Conservation (phyloP, 2,888 invertebrate species). For the Eumacrocentrus americanus region DNA sequence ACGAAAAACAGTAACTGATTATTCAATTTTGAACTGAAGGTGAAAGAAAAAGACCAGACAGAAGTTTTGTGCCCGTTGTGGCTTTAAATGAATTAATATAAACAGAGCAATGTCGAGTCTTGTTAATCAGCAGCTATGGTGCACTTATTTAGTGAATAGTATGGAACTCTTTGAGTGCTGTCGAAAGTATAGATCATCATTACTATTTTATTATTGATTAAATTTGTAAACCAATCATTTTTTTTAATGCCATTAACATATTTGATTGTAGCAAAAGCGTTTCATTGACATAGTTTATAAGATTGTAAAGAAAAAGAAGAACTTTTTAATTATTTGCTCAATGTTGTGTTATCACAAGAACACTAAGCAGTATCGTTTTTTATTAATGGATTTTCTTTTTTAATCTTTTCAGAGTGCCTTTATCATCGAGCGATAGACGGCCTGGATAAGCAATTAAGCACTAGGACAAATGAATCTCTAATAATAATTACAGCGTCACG, state of each 20-base stretch:
- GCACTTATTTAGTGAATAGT: slow-evolving; percentile 39
- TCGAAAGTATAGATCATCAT: slow-evolving; percentile 39
- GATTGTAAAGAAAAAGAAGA: not conserved
- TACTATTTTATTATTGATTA: slow-evolving; percentile 32
- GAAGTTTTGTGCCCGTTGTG: no score
- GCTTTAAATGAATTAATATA: slow-evolving; percentile 17
- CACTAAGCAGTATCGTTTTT: slow-evolving; percentile 35
- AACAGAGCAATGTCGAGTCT: slow-evolving; percentile 29
- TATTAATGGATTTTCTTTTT: slow-evolving; percentile 21
- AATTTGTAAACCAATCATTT: slow-evolving; percentile 37
- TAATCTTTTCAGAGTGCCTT: slow-evolving; percentile 7
- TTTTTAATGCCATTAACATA: slow-evolving; percentile 38
- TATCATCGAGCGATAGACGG: slow-evolving; percentile 30
- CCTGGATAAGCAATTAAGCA: slow-evolving; percentile 28
- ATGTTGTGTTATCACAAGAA: not conserved
- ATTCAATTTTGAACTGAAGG: slow-evolving; percentile 14
- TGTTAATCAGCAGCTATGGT: slow-evolving; percentile 30
- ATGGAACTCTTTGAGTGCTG: slow-evolving; percentile 36
- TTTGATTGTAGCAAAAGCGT: not conserved
- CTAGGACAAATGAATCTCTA: not conserved
- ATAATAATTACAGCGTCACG: not conserved
- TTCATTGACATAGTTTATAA: not conserved
- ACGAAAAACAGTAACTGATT: not conserved
- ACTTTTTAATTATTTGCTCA: not conserved
- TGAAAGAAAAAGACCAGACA: slow-evolving; percentile 1